Evolutionary conservation across 2,113 vertebrate species (phyloP).

Genomic region (Megaceryle maxima): DNA sequence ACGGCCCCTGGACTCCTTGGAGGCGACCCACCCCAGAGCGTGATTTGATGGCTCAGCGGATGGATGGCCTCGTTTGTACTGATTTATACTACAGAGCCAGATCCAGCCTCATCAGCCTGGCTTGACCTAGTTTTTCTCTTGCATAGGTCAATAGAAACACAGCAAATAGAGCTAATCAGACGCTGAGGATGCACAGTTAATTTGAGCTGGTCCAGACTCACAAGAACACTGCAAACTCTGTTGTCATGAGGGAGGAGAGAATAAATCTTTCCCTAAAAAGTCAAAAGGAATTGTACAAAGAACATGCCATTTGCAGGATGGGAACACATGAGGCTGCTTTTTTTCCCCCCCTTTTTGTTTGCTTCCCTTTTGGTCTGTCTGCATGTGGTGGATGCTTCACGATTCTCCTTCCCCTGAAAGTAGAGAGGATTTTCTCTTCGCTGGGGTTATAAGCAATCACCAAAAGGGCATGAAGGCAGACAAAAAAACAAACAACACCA

Average conservation of each 20-base stretch:
- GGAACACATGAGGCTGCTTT: not conserved
- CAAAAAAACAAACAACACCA: not conserved
- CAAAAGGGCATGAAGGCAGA: slow-evolving; percentile 38
- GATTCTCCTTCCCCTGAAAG: not conserved
- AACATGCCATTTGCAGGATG: not conserved
- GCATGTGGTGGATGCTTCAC: not conserved
- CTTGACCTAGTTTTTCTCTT: slow-evolving; percentile 73
- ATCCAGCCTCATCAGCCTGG: slow-evolving; percentile 55
- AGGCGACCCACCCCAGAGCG: not conserved
- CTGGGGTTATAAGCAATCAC: not conserved
- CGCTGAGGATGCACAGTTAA: slow-evolving; percentile 44
- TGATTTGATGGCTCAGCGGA: slow-evolving; percentile 35
- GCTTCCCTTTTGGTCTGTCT: not conserved
- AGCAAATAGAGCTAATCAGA: slow-evolving; percentile 46
- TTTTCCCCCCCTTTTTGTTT: not conserved
- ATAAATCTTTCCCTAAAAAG: not conserved
- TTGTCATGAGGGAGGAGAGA: not conserved
- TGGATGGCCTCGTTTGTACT: slow-evolving; percentile 3
- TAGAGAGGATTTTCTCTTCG: not conserved
- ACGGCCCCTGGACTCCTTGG: slow-evolving; percentile 34
- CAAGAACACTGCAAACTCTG: not conserved
- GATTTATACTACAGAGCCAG: slow-evolving; percentile 46
- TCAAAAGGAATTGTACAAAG: not conserved
- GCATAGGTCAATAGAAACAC: slow-evolving; percentile 47
- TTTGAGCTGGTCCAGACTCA: not conserved